These are phyloP conservation scores for Phocides pigmalion DNA, from an alignment of 1,140 invertebrate species.

Conservation along the genomic window DNA sequence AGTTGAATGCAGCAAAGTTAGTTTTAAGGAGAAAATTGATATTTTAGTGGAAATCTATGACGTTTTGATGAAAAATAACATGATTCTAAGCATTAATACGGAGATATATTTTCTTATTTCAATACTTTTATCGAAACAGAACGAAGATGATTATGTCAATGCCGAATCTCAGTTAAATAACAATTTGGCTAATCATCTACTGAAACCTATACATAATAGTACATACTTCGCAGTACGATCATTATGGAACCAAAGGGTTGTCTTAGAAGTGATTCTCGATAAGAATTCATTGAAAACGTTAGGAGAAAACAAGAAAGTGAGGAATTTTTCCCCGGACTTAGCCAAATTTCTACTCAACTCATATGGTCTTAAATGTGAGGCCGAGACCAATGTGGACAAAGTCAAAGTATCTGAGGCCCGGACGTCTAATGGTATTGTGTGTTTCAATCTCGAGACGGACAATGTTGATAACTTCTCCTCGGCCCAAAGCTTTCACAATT, in stretches of 20 bases:
- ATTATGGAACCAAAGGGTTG: constrained; percentile 60
- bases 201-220: constrained; percentile 73
- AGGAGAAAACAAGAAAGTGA: constrained; percentile 72
- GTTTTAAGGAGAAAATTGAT: constrained; percentile 66
- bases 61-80: constrained; percentile 69
- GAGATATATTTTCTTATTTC: constrained; percentile 80
- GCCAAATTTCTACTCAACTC: constrained; percentile 72
- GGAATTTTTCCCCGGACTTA: constrained; percentile 67
- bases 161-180: constrained; percentile 49
- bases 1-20: constrained; percentile 59
- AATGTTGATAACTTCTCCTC: constrained; percentile 92
- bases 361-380: constrained; percentile 67
- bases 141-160: constrained; percentile 52
- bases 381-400: constrained; percentile 52
- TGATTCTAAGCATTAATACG: constrained; percentile 72
- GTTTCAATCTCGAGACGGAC: constrained; percentile 88
- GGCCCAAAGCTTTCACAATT: constrained; percentile 89
- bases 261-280: constrained; percentile 73
- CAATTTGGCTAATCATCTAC: constrained; percentile 50
- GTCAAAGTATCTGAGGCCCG: constrained; percentile 41
- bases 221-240: constrained; percentile 77
- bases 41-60: constrained; percentile 70
- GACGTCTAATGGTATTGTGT: constrained; percentile 66
- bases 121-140: constrained; percentile 70
- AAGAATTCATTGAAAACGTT: constrained; percentile 72